A percentile compares a stretch with the other conserved stretches of the same genome.
Evolutionary conservation across 2,797 vertebrate genomes (phyloP).

Genomic region (Meda fulgida): DNA sequence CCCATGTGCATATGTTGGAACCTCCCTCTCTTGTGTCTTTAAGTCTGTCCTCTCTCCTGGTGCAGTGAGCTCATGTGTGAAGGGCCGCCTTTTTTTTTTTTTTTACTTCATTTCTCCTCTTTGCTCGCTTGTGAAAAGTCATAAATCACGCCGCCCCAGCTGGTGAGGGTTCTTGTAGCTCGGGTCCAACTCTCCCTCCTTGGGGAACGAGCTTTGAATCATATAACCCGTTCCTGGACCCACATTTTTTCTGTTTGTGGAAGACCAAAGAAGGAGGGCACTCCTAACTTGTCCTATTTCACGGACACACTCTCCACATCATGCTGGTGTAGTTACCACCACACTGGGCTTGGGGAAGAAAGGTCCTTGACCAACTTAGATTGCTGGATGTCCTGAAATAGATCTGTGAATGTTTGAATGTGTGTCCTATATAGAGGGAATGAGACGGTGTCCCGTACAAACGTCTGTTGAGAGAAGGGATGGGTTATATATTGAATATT

Average conservation of each 20-base stretch:
- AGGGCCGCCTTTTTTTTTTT: slow-evolving; percentile 64
- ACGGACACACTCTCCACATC: slow-evolving; percentile 16
- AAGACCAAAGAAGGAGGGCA: slow-evolving; percentile 76
- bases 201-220: slow-evolving; percentile 71
- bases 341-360: slow-evolving; percentile 26
- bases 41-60: slow-evolving; percentile 67
- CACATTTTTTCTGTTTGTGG: slow-evolving; percentile 62
- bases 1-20: slow-evolving; percentile 61
- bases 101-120: slow-evolving; percentile 74
- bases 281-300: slow-evolving; percentile 77
- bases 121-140: slow-evolving; percentile 73
- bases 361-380: slow-evolving; percentile 50
- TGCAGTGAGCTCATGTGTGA: slow-evolving; percentile 77
- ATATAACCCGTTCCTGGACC: slow-evolving; percentile 72
- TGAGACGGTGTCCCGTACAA: not conserved
- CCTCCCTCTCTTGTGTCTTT: slow-evolving; percentile 61
- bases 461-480: not conserved
- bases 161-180: slow-evolving; percentile 71
- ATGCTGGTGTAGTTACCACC: not conserved
- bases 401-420: slow-evolving; percentile 33
- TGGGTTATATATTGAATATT: not conserved
- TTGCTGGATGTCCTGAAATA: slow-evolving; percentile 25
- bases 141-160: slow-evolving; percentile 79
- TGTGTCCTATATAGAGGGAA: slow-evolving; percentile 42
- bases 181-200: slow-evolving; percentile 66